Conservation (phyloP, 2,888 invertebrate species). For the Hypercompe scribonia region DNA sequence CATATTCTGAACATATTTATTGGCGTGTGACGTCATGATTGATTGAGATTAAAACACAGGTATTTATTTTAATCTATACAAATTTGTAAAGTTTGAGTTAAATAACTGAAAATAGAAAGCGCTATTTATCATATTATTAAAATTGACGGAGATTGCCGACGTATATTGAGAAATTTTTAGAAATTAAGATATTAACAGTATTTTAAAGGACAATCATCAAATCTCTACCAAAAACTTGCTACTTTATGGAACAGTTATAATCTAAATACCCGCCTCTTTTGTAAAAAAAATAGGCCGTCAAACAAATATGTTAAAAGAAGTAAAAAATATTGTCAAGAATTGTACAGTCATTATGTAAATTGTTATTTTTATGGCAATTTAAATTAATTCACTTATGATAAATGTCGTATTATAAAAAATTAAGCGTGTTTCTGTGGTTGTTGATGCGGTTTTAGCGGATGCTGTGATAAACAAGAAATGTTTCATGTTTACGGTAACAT, state of each 20-base stretch:
- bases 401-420: constrained; percentile 72
- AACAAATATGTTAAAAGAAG: constrained; percentile 58
- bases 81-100: no score
- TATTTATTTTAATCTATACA: no score
- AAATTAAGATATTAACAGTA: no score
- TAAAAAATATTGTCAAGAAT: constrained; percentile 62
- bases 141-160: no score
- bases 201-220: no score
- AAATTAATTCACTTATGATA: constrained; percentile 84
- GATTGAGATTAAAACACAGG: neutral
- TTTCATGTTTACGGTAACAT: constrained; percentile 49
- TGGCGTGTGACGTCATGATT: neutral
- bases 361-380: constrained; percentile 80
- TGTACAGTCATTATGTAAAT: constrained; percentile 75
- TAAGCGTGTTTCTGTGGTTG: constrained; percentile 75
- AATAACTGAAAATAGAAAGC: no score
- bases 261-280: constrained; percentile 48
- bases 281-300: constrained; percentile 64
- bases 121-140: no score
- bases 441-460: constrained; percentile 71
- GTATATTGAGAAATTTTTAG: no score
- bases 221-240: no score
- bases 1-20: neutral
- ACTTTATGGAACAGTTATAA: constrained; percentile 50
- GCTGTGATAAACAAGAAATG: constrained; percentile 69